Percentiles rank a stretch among this genome's conserved stretches.
Conservation (phyloP, 2,888 invertebrate genomes). For the Aphodius granarius region DNA sequence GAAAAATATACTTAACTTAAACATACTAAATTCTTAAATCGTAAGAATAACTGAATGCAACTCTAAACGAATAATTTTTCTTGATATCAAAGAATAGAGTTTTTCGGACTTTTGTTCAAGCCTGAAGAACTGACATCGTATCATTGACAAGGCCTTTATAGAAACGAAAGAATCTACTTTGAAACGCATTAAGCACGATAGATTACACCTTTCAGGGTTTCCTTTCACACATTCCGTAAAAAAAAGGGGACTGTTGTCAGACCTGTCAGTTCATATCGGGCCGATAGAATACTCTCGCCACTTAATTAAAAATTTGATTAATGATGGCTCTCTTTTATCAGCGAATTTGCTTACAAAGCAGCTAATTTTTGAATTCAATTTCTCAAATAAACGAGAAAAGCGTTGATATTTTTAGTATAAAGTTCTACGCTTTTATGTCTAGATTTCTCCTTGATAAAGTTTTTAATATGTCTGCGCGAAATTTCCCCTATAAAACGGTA, state of each 20-base stretch:
- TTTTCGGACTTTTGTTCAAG: background rate
- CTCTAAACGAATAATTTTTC: no score
- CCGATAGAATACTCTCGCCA: background rate
- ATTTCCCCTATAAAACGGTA: background rate
- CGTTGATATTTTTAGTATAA: no score
- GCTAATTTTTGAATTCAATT: background rate
- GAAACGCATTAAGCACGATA: background rate
- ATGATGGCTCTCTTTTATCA: background rate
- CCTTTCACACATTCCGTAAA: background rate
- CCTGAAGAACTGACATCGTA: background rate
- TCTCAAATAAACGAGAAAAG: no score
- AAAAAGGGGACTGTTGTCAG: background rate
- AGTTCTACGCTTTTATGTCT: no score
- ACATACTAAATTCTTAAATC: no score
- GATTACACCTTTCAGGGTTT: background rate
- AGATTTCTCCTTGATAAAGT: no score
- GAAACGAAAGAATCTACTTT: background rate
- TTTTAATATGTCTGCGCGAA: background rate
- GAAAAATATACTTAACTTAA: no score
- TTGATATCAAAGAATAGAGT: no score
- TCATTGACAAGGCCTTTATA: background rate
- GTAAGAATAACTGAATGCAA: no score
- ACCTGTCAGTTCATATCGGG: background rate
- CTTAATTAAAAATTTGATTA: background rate
- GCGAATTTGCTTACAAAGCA: background rate